Percentiles rank a stretch among this genome's conserved stretches.
Evolutionary conservation across 2,113 vertebrate genomes (phyloP).

Genomic region (Hoplias malabaricus): DNA sequence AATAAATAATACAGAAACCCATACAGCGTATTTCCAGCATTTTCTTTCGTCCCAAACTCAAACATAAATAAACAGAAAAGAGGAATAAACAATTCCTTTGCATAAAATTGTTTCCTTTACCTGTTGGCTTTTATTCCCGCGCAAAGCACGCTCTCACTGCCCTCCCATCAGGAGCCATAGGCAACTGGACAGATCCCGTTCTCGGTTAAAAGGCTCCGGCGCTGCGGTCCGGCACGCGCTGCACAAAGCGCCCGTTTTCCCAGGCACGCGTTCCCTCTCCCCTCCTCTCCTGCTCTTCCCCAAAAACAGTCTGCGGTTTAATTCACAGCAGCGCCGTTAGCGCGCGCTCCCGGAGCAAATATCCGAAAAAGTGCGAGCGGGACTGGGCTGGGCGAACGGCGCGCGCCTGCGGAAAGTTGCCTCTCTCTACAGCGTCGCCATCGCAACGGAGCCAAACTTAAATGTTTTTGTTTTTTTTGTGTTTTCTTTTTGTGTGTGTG

Average conservation of each 20-base stretch:
- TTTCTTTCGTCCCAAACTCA: too few species aligned
- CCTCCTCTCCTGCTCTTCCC: not conserved
- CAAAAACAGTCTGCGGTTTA: not conserved
- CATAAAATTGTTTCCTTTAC: constrained; percentile 49
- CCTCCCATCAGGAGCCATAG: constrained; percentile 64
- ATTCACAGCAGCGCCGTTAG: not conserved
- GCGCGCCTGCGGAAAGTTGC: constrained; percentile 41
- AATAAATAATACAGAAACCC: too few species aligned
- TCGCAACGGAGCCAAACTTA: constrained; percentile 39
- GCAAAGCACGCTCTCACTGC: constrained; percentile 70
- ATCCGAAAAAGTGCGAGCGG: constrained; percentile 19
- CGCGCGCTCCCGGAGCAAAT: not conserved
- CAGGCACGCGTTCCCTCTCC: not conserved
- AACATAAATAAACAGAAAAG: not conserved
- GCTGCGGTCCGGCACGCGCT: constrained; percentile 32
- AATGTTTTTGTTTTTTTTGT: not conserved
- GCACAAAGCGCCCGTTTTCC: not conserved
- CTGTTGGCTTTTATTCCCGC: constrained; percentile 71
- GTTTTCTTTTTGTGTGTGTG: not conserved
- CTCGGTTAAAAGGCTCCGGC: constrained; percentile 47
- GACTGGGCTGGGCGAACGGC: constrained; percentile 13
- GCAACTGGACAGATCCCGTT: constrained; percentile 66
- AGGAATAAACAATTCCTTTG: not conserved
- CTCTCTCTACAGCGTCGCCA: not conserved
- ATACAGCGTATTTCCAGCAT: too few species aligned